A percentile compares a stretch with the other conserved stretches of the same genome.
phyloP scores from a whole-genome alignment of 2,888 invertebrate genomes.

The Tetheella fluctuosa region DNA sequence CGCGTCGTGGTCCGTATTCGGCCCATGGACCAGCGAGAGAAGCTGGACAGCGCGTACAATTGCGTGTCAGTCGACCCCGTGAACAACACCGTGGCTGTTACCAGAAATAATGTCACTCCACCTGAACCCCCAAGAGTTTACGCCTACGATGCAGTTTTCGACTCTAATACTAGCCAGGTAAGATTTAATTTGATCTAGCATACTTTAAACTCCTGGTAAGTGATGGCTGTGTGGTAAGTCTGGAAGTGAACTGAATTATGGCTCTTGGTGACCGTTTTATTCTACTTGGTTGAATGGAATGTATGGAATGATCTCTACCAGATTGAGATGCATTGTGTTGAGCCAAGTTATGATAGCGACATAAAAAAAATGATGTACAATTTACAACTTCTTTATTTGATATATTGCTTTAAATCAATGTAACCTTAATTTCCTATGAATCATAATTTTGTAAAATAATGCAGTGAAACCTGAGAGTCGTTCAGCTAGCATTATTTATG shows the following conservation, averaged over 20 bases:
- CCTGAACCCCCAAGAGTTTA: slow-evolving; percentile 94
- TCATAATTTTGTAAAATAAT: neutral
- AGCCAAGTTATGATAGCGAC: too few relatives aligned
- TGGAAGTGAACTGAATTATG: too few relatives aligned
- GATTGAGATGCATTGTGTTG: too few relatives aligned
- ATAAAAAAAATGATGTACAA: too few relatives aligned
- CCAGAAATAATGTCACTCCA: slow-evolving; percentile 87
- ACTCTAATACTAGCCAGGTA: slow-evolving; percentile 92
- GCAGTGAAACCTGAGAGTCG: neutral
- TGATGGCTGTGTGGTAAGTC: neutral
- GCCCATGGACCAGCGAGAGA: slow-evolving; percentile 95
- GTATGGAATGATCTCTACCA: too few relatives aligned
- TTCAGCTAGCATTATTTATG: neutral
- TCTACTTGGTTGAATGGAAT: too few relatives aligned
- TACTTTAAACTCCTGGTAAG: neutral
- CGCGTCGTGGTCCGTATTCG: slow-evolving; percentile 97
- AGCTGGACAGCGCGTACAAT: slow-evolving; percentile 87
- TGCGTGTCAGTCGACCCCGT: slow-evolving; percentile 91
- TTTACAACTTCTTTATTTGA: too few relatives aligned
- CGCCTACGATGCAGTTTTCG: slow-evolving; percentile 98
- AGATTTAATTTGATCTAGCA: slow-evolving; percentile 16
- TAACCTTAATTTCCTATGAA: too few relatives aligned
- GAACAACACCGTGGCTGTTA: slow-evolving; percentile 90
- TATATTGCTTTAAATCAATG: too few relatives aligned
- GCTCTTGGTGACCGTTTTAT: too few relatives aligned